Conservation (phyloP, 2,888 invertebrate genomes). For the Erebia palarica region DNA sequence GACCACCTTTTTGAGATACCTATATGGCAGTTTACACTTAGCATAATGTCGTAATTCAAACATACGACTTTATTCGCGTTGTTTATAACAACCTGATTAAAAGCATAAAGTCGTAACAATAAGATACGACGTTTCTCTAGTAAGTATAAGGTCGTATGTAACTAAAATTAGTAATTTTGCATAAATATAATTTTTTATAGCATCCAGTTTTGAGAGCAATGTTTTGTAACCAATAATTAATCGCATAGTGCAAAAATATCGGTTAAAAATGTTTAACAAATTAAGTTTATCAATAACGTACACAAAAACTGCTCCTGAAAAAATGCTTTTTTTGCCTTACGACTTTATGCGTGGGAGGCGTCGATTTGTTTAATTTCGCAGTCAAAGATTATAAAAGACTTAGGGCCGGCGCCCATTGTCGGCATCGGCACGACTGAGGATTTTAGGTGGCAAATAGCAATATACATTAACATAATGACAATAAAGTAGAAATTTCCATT, state of each 20-base stretch:
- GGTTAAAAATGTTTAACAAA: background rate
- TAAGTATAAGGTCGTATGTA: background rate
- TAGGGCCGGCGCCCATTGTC: no score
- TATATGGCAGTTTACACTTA: background rate
- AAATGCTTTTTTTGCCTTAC: slow-evolving; percentile 1
- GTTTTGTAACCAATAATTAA: background rate
- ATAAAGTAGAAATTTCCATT: no score
- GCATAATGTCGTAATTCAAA: background rate
- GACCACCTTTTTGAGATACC: background rate
- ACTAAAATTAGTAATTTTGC: background rate
- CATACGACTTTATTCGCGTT: no score
- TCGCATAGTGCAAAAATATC: background rate
- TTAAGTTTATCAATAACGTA: background rate
- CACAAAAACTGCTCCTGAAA: background rate
- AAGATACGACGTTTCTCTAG: no score
- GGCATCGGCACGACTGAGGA: no score
- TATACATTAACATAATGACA: no score
- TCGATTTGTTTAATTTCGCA: background rate
- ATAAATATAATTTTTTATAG: background rate
- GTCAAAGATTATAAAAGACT: no score
- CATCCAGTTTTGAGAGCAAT: background rate
- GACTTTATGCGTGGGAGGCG: background rate
- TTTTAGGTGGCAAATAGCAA: no score
- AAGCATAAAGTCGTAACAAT: no score
- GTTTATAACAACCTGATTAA: no score